Evolutionary conservation across 2,797 vertebrate species (phyloP).

Genomic region (Melanotaenia trifasciata): DNA sequence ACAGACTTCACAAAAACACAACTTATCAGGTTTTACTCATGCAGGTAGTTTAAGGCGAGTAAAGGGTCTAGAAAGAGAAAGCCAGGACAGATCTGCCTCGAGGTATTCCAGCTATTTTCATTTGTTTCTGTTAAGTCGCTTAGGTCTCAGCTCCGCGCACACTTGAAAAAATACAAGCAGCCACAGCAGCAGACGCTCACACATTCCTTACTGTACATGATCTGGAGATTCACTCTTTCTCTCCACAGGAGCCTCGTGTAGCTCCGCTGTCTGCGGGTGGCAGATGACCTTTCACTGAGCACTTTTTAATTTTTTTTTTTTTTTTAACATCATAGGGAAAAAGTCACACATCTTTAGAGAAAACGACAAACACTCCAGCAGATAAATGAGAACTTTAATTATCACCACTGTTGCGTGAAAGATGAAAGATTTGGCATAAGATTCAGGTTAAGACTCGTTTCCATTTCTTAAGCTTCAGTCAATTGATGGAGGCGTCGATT

Average conservation of each 20-base stretch:
- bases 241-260: constrained; percentile 22
- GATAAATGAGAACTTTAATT: constrained; percentile 9
- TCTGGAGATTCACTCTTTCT: constrained; percentile 51
- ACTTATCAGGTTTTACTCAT: constrained; percentile 37
- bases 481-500: constrained; percentile 58
- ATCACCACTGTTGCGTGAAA: not conserved
- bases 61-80: not conserved
- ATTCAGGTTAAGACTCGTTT: constrained; percentile 33
- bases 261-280: constrained; percentile 15
- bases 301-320: not conserved
- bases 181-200: constrained; percentile 32
- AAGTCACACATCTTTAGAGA: not conserved
- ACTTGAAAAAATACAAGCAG: constrained; percentile 66
- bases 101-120: constrained; percentile 75
- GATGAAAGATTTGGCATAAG: not conserved
- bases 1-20: constrained; percentile 17
- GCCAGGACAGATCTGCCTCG: constrained; percentile 37
- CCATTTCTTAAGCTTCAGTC: constrained; percentile 43
- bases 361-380: not conserved
- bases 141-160: constrained; percentile 56
- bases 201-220: constrained; percentile 71
- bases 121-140: constrained; percentile 79
- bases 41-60: constrained; percentile 15
- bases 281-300: not conserved
- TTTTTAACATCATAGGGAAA: constrained; percentile 10